phyloP scores from a whole-genome alignment of 1,140 invertebrate genomes.

The Andrena cerasifolii region DNA sequence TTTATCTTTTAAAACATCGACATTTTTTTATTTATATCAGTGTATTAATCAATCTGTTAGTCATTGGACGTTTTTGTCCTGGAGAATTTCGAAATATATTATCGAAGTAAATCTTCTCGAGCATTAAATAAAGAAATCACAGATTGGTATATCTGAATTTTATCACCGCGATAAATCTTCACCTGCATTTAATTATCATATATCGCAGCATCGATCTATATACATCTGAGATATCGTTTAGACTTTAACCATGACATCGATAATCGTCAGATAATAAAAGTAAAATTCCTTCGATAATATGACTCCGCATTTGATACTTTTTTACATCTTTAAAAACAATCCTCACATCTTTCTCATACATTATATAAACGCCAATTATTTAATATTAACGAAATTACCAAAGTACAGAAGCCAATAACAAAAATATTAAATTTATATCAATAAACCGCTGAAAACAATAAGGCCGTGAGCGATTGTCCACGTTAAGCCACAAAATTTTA shows the following conservation, averaged over 20 bases:
- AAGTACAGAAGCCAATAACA: no score
- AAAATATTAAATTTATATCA: no score
- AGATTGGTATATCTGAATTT: neutral
- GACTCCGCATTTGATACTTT: no score
- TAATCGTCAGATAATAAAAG: slow-evolving; percentile 1
- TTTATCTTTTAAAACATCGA: neutral
- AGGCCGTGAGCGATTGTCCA: no score
- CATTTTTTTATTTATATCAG: neutral
- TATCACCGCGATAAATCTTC: neutral
- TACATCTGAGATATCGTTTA: neutral
- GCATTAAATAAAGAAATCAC: no score
- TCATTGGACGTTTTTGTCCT: neutral
- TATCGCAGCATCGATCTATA: neutral
- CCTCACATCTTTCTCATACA: no score
- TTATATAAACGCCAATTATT: no score
- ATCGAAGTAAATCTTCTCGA: no score
- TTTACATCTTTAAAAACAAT: no score
- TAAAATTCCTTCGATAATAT: neutral
- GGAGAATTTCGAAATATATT: neutral
- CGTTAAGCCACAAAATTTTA: no score
- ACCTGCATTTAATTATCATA: neutral
- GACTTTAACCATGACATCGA: slow-evolving; percentile 2
- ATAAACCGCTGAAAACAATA: no score
- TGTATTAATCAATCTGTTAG: neutral
- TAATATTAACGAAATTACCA: no score